phyloP scores from a whole-genome alignment of 2,888 invertebrate species.

The Euphydryas editha region DNA sequence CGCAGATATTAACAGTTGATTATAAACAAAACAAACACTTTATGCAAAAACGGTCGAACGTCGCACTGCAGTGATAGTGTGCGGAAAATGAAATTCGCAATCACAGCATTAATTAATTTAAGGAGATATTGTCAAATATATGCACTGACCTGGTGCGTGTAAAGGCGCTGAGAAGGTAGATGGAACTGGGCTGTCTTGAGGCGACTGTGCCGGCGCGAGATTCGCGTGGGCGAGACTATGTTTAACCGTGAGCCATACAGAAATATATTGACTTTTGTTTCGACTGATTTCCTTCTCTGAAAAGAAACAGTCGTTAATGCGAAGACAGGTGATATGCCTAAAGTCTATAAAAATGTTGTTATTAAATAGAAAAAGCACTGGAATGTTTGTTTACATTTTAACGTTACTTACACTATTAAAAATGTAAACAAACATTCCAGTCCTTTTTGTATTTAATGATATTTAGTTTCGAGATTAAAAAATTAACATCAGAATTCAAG shows the following conservation, averaged over 20 bases:
- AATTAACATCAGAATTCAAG: too few species aligned
- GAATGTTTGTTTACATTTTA: background rate
- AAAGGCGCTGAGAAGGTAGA: slow-evolving; percentile 70
- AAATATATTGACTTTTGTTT: slow-evolving; percentile 82
- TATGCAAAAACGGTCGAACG: slow-evolving; percentile 41
- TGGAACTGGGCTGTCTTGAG: slow-evolving; percentile 67
- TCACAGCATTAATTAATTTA: slow-evolving; percentile 41
- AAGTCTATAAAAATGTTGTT: background rate
- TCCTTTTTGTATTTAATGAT: too few species aligned
- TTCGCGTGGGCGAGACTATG: slow-evolving; percentile 78
- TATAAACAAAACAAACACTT: slow-evolving; percentile 39
- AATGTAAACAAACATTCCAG: too few species aligned
- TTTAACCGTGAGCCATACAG: slow-evolving; percentile 80
- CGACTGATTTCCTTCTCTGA: slow-evolving; percentile 70
- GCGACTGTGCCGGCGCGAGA: slow-evolving; percentile 56
- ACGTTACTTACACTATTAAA: too few species aligned
- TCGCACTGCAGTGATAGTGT: slow-evolving; percentile 59
- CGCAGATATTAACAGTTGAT: slow-evolving; percentile 26
- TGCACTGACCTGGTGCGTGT: slow-evolving; percentile 78
- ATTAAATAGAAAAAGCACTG: background rate
- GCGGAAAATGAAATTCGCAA: slow-evolving; percentile 57
- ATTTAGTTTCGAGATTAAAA: too few species aligned
- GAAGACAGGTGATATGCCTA: slow-evolving; percentile 4
- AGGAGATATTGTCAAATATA: slow-evolving; percentile 46
- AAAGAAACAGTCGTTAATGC: slow-evolving; percentile 51